These are phyloP conservation scores for Leistus spinibarbis DNA, from an alignment of 2,888 invertebrate genomes.

Conservation along the genomic window DNA sequence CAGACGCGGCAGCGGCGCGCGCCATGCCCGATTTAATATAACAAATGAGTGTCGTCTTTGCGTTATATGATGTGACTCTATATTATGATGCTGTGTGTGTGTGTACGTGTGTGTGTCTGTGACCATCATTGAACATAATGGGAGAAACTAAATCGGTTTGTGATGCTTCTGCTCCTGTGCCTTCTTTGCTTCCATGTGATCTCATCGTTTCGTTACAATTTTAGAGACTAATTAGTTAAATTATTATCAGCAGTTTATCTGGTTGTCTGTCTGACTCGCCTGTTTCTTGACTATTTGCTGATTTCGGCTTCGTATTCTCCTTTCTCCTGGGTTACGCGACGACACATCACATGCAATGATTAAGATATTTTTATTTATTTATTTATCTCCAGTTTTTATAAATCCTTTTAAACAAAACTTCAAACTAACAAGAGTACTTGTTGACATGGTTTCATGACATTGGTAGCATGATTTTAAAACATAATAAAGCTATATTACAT, in stretches of 20 bases:
- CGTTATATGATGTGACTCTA: not conserved
- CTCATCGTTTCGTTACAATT: slow-evolving; percentile 43
- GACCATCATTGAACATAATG: not conserved
- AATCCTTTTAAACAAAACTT: too few relatives aligned
- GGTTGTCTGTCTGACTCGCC: not conserved
- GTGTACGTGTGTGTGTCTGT: not conserved
- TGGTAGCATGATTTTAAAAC: too few relatives aligned
- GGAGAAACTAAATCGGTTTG: not conserved
- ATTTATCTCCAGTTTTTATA: not conserved
- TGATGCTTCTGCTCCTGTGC: not conserved
- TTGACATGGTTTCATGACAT: too few relatives aligned
- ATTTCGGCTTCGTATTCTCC: not conserved
- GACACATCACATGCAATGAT: not conserved
- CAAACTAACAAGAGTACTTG: too few relatives aligned
- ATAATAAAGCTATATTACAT: too few relatives aligned
- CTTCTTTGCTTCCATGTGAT: not conserved
- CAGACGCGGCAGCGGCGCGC: slow-evolving; percentile 56
- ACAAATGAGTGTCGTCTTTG: slow-evolving; percentile 55
- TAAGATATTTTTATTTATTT: not conserved
- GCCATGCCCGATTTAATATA: slow-evolving; percentile 59
- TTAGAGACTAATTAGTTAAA: slow-evolving; percentile 57
- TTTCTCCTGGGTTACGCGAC: not conserved
- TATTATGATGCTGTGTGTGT: not conserved
- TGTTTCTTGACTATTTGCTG: not conserved
- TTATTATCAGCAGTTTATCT: slow-evolving; percentile 51